Evolutionary conservation across 2,888 invertebrate species (phyloP).

Genomic region (Chrysolina americana): DNA sequence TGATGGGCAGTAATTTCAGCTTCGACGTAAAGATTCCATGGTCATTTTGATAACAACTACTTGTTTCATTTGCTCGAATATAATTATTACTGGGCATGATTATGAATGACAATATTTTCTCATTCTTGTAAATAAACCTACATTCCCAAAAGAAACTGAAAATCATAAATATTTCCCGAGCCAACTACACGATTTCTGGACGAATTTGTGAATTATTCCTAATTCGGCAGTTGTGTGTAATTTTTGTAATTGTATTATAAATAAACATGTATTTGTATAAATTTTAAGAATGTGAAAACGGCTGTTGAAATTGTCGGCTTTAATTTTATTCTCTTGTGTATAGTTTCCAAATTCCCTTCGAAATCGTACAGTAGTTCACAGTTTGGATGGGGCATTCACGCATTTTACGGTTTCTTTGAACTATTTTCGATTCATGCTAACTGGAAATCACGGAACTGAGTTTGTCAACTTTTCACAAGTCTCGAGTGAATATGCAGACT

Average conservation of each 20-base stretch:
- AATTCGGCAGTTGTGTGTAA: constrained; percentile 10
- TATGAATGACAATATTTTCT: not conserved
- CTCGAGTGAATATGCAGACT: no score
- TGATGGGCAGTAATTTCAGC: no score
- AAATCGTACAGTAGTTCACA: not conserved
- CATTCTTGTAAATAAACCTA: not conserved
- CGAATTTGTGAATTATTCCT: not conserved
- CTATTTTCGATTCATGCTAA: not conserved
- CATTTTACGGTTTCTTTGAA: not conserved
- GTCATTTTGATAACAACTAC: no score
- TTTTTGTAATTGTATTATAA: constrained; percentile 12
- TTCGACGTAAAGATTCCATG: no score
- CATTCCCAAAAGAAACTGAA: constrained; percentile 5
- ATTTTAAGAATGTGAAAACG: constrained; percentile 7
- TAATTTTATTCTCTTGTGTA: not conserved
- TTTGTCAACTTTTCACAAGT: not conserved
- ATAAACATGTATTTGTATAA: not conserved
- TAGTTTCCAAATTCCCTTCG: constrained; percentile 2
- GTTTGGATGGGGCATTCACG: not conserved
- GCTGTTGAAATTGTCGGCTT: constrained; percentile 1
- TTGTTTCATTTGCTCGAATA: not conserved
- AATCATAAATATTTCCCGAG: not conserved
- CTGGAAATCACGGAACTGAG: constrained; percentile 1
- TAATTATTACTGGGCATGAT: not conserved
- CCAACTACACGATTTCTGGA: not conserved